These are phyloP conservation scores for Casuarius casuarius DNA, from an alignment of 2,113 vertebrate species.

Conservation along the genomic window DNA sequence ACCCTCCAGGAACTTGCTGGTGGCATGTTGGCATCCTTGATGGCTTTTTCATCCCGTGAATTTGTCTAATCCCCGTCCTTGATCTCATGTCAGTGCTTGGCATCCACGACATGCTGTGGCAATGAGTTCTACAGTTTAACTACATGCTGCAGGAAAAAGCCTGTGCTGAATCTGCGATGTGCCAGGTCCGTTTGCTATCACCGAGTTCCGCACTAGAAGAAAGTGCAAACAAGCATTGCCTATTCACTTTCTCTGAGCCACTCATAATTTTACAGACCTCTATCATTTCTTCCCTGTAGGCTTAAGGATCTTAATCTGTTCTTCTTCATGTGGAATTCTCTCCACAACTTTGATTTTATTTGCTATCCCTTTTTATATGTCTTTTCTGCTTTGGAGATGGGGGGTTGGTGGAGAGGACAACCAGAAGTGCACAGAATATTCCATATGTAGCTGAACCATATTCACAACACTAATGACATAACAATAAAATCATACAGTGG, in stretches of 20 bases:
- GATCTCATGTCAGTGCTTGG: background rate
- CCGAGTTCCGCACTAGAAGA: background rate
- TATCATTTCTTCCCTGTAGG: background rate
- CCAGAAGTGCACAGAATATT: background rate
- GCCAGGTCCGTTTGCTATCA: background rate
- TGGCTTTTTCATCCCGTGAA: background rate
- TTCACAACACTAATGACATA: background rate
- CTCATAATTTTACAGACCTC: background rate
- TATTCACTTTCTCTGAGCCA: background rate
- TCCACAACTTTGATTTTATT: background rate
- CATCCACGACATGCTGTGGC: background rate
- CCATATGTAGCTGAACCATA: background rate
- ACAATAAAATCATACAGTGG: background rate
- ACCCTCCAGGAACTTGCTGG: background rate
- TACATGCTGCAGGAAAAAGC: background rate
- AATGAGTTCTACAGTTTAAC: background rate
- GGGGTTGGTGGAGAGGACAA: background rate
- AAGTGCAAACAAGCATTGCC: background rate
- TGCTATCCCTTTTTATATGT: background rate
- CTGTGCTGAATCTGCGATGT: rapidly evolving
- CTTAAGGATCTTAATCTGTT: background rate
- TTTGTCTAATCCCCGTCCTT: background rate
- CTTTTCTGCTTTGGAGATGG: background rate
- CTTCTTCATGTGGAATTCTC: background rate
- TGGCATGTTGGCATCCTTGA: background rate